These are phyloP conservation scores for Potamilus streckersoni DNA, from an alignment of 1,140 invertebrate species.

Conservation along the genomic window DNA sequence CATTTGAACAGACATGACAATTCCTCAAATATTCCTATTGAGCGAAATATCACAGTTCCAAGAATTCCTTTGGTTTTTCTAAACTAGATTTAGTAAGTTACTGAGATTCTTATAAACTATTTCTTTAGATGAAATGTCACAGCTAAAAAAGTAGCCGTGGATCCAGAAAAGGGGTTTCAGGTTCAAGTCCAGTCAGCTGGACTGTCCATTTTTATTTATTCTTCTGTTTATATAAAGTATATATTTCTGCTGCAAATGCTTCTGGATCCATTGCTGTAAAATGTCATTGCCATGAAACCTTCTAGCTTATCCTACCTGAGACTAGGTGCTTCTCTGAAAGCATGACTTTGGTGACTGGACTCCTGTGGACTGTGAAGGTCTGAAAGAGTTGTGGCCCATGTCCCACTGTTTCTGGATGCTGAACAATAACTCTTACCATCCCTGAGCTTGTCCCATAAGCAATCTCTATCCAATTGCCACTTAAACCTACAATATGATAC, in stretches of 20 bases:
- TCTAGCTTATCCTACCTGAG: conserved; percentile 71
- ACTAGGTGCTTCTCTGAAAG: conserved; percentile 97
- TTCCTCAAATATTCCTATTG: no score
- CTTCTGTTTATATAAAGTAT: not conserved
- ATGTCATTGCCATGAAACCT: not conserved
- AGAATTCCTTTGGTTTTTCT: no score
- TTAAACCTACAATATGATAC: conserved; percentile 77
- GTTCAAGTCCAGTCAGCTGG: not conserved
- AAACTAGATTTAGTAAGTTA: no score
- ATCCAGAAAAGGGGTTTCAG: not conserved
- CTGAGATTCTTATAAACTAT: no score
- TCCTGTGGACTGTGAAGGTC: conserved; percentile 97
- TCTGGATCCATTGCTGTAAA: no score
- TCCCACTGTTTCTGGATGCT: conserved; percentile 98
- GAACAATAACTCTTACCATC: conserved; percentile 95
- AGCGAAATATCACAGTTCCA: no score
- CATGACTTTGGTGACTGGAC: conserved; percentile 91
- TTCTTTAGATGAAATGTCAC: not conserved
- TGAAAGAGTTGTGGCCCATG: conserved; percentile 97
- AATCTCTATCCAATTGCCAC: conserved; percentile 99
- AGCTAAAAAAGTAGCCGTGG: not conserved
- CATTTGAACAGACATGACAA: no score
- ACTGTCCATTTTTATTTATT: not conserved
- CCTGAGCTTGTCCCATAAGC: conserved; percentile 97
- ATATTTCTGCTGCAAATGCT: not conserved